Conservation (phyloP, 2,888 invertebrate genomes). For the Drosophila tripunctata region DNA sequence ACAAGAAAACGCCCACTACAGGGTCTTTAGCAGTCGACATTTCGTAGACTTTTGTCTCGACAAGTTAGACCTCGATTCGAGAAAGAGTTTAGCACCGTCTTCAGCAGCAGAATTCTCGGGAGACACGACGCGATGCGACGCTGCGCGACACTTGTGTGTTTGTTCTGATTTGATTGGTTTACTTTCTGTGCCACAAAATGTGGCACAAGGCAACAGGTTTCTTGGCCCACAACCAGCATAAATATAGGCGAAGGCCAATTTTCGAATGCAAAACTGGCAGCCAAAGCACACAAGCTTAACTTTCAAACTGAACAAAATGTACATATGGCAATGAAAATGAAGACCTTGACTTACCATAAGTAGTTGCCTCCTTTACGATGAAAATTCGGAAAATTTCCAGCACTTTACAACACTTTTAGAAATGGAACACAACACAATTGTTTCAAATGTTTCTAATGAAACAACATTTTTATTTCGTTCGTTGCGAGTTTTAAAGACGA, state of each 20-base stretch:
- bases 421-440: no score
- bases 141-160: slow-evolving; percentile 16
- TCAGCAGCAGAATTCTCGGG: slow-evolving; percentile 18
- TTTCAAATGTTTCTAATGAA: no score
- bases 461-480: no score
- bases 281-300: slow-evolving; percentile 6
- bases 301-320: neutral
- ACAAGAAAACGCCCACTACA: no score
- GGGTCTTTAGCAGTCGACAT: no score
- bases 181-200: slow-evolving; percentile 50
- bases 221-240: slow-evolving; percentile 16
- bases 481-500: no score
- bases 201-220: slow-evolving; percentile 64
- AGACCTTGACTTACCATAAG: slow-evolving; percentile 15
- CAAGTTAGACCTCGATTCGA: neutral
- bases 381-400: no score
- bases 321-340: neutral
- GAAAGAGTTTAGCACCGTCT: neutral
- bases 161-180: slow-evolving; percentile 43
- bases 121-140: neutral
- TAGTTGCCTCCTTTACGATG: no score
- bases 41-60: no score
- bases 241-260: slow-evolving; percentile 71
- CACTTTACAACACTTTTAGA: no score
- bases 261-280: slow-evolving; percentile 30